Conservation (phyloP, 2,888 invertebrate genomes). For the Clanis bilineata region DNA sequence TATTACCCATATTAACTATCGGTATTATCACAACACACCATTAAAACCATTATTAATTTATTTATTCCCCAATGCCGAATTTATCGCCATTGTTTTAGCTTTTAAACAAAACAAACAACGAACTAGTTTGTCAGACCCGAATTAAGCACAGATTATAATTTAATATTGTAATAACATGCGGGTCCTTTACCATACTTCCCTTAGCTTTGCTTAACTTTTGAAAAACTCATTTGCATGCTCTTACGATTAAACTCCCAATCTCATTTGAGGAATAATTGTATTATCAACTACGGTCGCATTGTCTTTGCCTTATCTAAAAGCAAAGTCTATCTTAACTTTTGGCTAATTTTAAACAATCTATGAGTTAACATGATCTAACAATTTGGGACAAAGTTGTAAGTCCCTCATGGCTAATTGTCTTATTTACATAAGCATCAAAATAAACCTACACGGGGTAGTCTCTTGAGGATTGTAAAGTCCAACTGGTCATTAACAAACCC, state of each 20-base stretch:
- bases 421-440: constrained; percentile 35
- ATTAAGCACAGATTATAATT: constrained; percentile 7
- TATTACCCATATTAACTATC: not conserved
- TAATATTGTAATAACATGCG: constrained; percentile 9
- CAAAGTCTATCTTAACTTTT: not conserved
- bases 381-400: constrained; percentile 11
- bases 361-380: constrained; percentile 1
- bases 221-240: constrained; percentile 7
- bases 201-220: not conserved
- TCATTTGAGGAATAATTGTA: not conserved
- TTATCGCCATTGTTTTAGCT: not conserved
- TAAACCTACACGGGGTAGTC: constrained; percentile 27
- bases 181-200: not conserved
- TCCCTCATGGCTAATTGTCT: constrained; percentile 24
- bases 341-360: not conserved
- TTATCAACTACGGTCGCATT: not conserved
- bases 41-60: not conserved
- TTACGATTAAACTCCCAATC: constrained; percentile 2
- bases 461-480: constrained; percentile 23
- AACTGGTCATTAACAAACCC: constrained; percentile 26
- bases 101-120: not conserved
- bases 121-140: constrained; percentile 2
- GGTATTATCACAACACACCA: not conserved
- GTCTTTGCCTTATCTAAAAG: not conserved
- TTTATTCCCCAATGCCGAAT: not conserved